Base-by-base conservation (phyloP, 2,888 invertebrate genomes). In the Dasypolia templi region DNA sequence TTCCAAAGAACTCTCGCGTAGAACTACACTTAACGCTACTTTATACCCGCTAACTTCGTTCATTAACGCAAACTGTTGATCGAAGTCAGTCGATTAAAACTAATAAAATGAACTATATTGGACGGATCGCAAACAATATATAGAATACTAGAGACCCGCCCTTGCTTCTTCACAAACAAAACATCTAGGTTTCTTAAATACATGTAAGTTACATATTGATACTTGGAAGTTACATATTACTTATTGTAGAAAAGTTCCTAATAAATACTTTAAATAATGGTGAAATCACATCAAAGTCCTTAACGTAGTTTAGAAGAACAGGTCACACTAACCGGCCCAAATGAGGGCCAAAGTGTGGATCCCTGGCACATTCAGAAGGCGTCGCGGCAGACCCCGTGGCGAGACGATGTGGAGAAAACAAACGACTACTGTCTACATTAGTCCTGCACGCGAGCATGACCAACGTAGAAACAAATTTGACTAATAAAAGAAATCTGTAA, bases 51-150 rank as follows among this genome's bases (percentile, higher is more conserved):
- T 63, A 79, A 80, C 80, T 79, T 79, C 62, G 80, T 80, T 79
- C 62, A 75, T 75, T 79, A 79, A 53, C 46, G 80, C 75, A 75
- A 63, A 75, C 80, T 80, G 80, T 70, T 80, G 80, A 79, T 79
- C 62, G 65, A 79, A 80, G 81, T 63, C 75, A 75, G 67, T 81
- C 76, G 63, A 81, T 81, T 71, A 71, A 81, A 81, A 71, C 67
- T 75, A 76, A 76, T 76, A 75, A 75, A 80, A 68, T 76, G 35
- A 63, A 79, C 76, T 79, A 53, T 17, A 70, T 69, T 79, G 42
- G 70, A 80, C 42, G 26, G 58, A 58, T 70, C 32, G 51, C 62
- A 67, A 75, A 67, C 65, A 63, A 55, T 49, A 55, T 49, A 55
- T 14, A 22, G 19, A 58, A 64, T 49, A 64, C 32, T 32, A 32